phyloP scores from a whole-genome alignment of 1,140 invertebrate genomes.

The Drosophila burlai region DNA sequence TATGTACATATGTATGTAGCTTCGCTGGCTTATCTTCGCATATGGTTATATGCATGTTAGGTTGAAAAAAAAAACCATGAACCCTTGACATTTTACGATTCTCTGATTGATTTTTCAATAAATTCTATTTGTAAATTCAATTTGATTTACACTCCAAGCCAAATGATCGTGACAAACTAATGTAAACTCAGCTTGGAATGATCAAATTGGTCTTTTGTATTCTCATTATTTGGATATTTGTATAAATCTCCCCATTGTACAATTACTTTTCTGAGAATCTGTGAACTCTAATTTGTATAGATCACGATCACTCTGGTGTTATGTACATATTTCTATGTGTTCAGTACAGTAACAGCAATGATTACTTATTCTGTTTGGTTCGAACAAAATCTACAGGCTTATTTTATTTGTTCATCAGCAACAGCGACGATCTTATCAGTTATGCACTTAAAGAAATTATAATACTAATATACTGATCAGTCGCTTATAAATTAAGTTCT shows the following conservation, averaged over 20 bases:
- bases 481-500: too few species aligned
- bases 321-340: neutral
- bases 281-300: neutral
- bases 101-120: neutral
- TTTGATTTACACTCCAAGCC: neutral
- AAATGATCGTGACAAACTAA: neutral
- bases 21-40: neutral
- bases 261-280: neutral
- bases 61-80: neutral
- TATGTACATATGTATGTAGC: neutral
- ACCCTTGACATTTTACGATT: neutral
- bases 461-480: too few species aligned
- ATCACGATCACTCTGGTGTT: neutral
- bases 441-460: too few species aligned
- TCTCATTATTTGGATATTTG: neutral
- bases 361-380: too few species aligned
- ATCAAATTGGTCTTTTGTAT: constrained; percentile 3
- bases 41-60: neutral
- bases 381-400: too few species aligned
- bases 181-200: neutral
- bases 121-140: too few species aligned
- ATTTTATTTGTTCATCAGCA: too few species aligned
- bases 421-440: too few species aligned
- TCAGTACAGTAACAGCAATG: too few species aligned
- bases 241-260: neutral